A percentile compares a stretch with the other conserved stretches of the same genome.
These are phyloP conservation scores for Netelia melanura DNA, from an alignment of 2,888 invertebrate species.

Conservation along the genomic window DNA sequence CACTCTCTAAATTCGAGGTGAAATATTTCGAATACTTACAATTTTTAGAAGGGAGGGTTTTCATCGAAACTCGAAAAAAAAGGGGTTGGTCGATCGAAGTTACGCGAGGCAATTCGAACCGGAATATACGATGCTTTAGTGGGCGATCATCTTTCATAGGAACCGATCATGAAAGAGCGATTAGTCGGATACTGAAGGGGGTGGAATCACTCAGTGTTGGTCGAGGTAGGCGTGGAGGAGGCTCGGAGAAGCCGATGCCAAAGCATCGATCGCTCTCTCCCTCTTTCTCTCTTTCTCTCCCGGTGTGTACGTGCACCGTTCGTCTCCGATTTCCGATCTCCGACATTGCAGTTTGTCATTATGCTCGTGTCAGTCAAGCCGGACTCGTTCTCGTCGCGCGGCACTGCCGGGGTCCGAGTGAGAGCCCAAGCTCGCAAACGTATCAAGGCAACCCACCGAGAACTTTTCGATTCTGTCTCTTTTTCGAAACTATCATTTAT, in stretches of 20 bases:
- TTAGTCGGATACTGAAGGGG: conserved; percentile 54
- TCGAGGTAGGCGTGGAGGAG: conserved; percentile 65
- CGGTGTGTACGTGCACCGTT: conserved; percentile 17
- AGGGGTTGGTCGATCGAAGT: not conserved
- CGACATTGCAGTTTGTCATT: conserved; percentile 80
- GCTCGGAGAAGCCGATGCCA: conserved; percentile 51
- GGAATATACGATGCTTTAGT: not conserved
- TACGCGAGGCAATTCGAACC: too few relatives aligned
- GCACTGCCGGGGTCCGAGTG: conserved; percentile 74
- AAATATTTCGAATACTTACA: not conserved
- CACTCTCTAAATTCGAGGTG: not conserved
- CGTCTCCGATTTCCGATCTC: conserved; percentile 55
- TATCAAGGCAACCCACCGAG: not conserved
- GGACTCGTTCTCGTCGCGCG: conserved; percentile 61
- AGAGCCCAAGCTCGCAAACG: conserved; percentile 18
- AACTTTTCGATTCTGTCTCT: conserved; percentile 5
- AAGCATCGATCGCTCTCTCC: conserved; percentile 15
- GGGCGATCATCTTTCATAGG: conserved; percentile 35
- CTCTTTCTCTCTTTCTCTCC: conserved; percentile 30
- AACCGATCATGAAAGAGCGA: conserved; percentile 59
- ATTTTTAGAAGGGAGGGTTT: too few relatives aligned
- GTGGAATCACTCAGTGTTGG: conserved; percentile 49
- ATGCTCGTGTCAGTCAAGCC: conserved; percentile 82
- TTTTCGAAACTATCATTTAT: conserved; percentile 69
- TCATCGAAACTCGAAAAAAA: too few relatives aligned